Base-by-base conservation (phyloP, 2,797 vertebrate species). In the Linurgus olivaceus region DNA sequence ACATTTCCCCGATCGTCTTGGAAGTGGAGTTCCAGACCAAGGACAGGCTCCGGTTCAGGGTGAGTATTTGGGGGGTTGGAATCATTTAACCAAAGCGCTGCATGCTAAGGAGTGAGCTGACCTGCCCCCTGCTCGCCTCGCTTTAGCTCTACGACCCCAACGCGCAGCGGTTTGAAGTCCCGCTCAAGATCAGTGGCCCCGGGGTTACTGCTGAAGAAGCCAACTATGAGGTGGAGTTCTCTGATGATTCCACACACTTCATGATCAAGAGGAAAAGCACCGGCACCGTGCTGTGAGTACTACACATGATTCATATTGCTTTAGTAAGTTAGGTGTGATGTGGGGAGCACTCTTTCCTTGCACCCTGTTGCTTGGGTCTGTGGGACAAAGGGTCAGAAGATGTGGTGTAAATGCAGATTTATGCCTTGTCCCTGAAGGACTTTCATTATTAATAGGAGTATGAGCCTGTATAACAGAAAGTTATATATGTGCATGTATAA, bases 11-110 rank as follows among this genome's bases (percentile, higher is more conserved):
- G 0, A 0, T 96, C 2, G 12, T 55, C 70, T n/a, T 96, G 55
- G 94, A 96, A 80, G 87, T 94, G 75, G 95, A 97, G 77, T 93
- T 96, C 83, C 90, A 96, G 78, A 96, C 86, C 4, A 79, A 54
- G 38, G 82, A 97, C 70, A 70, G 84, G 19, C 82, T 97, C 9
- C 48, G 76, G 31, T 97, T 98, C 92, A 97, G 79, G 73, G 94
- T 96, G 67, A 63, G 88, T 78, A 2, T 40, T 7, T 21, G 16
- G 2, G 20, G 12, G 4, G 12, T 2, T 68, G 28, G 31, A 40
- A 40, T 50, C 7, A 3, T 67, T 57, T 31, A 67, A 21, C 17
- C 42, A 58, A 77, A 54, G 42, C n/a, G 25, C 2, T 0, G 1
- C 4, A 2, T 1, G 1, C 67, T 61, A 20, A 33, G 3, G 2